Base-by-base conservation (phyloP, 2,797 vertebrate species). In the Sarcoramphus papa region DNA sequence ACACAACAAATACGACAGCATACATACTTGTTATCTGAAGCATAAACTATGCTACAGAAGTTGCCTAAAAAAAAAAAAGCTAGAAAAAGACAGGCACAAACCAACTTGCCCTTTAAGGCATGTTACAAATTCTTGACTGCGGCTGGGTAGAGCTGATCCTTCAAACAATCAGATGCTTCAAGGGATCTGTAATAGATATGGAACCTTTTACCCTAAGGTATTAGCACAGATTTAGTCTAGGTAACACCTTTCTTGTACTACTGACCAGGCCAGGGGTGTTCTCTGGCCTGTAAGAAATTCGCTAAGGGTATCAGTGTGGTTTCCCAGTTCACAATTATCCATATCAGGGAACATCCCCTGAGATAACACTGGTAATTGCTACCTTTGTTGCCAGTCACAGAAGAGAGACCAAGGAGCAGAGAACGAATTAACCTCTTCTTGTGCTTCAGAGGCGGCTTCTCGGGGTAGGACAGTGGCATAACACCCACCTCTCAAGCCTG, bases 291-390 rank as follows among this genome's bases (percentile, higher is more conserved):
- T 45, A 90, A 51, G 72, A 95, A 77, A 92, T 75, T 54, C 40
- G 2, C 53, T 75, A 43, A 85, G 45, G 2, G 0, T 91, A 76
- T 79, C 83, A 75, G 51, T 56, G 48, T 53, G 64, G 64, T 65
- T 93, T 95, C 84, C 67, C 69, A 88, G 62, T 56, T 80, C 10
- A 9, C 80, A 95, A 85, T 93, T 80, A 94, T 35, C 78, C 88
- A 84, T 64, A 91, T 72, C 80, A 93, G 72, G 45, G 84, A 92
- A 73, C 54, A 91, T 92, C 88, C 54, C 64, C 64, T 4, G 50
- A 90, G 75, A 95, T 87, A 92, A 93, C 33, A 33, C 16, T 40
- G 69, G 76, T 90, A 95, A 95, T 95, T 85, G 68, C 91, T 92
- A 74, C 90, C 84, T 93, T 90, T 95, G 78, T 51, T 88, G 84